Conservation (phyloP, 2,888 invertebrate genomes). For the Sphecodes monilicornis region DNA sequence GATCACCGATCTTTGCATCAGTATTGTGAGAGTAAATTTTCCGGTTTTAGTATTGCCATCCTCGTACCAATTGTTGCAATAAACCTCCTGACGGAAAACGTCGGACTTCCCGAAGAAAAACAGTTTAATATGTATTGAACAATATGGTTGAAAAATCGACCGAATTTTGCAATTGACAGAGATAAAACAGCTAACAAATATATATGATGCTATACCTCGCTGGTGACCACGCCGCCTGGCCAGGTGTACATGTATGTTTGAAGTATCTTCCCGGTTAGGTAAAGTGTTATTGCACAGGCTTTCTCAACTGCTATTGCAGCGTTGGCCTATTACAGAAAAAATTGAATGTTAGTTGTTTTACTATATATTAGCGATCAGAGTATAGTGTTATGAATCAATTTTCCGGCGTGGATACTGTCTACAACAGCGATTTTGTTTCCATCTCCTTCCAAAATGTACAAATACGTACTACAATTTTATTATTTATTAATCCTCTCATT, state of each 20-base stretch:
- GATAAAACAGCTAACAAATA: neutral
- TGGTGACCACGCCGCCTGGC: neutral
- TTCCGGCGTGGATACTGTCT: no score
- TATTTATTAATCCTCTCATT: no score
- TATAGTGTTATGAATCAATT: no score
- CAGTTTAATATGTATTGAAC: neutral
- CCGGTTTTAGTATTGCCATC: no score
- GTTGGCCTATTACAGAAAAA: neutral
- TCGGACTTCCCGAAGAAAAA: neutral
- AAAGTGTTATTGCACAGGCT: neutral
- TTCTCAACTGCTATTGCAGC: conserved; percentile 1
- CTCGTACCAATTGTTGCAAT: conserved; percentile 1
- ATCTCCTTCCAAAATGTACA: no score
- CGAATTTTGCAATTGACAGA: no score
- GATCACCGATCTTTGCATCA: neutral
- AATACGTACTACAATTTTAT: no score
- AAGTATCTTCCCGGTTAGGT: neutral
- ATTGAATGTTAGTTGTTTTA: neutral
- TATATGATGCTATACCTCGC: neutral
- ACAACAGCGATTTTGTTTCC: no score
- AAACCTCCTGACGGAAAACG: neutral
- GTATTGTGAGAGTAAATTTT: neutral
- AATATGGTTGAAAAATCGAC: no score
- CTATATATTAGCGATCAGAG: no score
- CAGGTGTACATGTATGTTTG: conserved; percentile 2